Evolutionary conservation across 2,888 invertebrate genomes (phyloP).

Genomic region (Parelbella ahira): DNA sequence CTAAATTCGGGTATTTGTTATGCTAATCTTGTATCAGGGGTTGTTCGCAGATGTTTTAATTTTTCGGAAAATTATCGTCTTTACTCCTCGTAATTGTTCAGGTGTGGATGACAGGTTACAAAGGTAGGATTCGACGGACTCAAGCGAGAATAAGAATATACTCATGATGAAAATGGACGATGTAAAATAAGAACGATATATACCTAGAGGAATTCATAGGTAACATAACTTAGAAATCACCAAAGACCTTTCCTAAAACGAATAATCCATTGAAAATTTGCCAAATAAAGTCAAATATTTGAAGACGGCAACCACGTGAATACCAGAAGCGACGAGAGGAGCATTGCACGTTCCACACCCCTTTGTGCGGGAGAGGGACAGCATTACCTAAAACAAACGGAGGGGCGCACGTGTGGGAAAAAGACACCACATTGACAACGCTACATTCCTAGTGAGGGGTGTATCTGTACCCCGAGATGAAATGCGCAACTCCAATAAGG

Average conservation of each 20-base stretch:
- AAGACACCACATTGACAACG: slow-evolving; percentile 27
- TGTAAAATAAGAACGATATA: no score
- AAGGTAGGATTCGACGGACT: no score
- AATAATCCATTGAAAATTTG: no score
- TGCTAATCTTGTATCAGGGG: slow-evolving; percentile 30
- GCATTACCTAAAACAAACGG: slow-evolving; percentile 29
- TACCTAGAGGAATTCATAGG: no score
- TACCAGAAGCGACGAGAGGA: slow-evolving; percentile 29
- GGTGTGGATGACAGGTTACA: no score
- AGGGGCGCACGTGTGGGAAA: slow-evolving; percentile 25
- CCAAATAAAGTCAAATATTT: slow-evolving; percentile 37
- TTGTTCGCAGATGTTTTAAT: slow-evolving; percentile 25
- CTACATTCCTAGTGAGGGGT: slow-evolving; percentile 35
- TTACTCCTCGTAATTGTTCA: no score
- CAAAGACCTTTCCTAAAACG: no score
- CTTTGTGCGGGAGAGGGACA: slow-evolving; percentile 8
- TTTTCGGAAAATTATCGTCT: slow-evolving; percentile 8
- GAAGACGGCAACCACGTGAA: slow-evolving; percentile 29
- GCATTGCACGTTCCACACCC: slow-evolving; percentile 30
- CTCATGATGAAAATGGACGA: no score
- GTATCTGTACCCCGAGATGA: slow-evolving; percentile 33
- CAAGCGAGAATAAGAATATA: no score
- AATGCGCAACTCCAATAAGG: slow-evolving; percentile 45
- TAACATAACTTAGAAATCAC: no score
- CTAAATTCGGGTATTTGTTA: slow-evolving; percentile 35